phyloP scores from a whole-genome alignment of 2,888 invertebrate species.

The Allacma fusca region DNA sequence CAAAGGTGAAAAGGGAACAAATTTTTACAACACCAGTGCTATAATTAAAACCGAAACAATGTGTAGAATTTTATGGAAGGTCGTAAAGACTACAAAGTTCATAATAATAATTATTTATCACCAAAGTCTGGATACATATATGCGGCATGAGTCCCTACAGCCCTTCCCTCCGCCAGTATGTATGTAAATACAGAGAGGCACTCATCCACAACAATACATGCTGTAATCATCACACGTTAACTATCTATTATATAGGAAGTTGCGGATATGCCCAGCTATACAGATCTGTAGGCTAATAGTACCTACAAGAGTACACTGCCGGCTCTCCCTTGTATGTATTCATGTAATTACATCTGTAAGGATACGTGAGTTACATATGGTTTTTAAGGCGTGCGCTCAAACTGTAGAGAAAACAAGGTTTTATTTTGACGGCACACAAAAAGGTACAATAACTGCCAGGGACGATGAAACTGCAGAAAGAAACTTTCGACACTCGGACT shows the following conservation, averaged over 20 bases:
- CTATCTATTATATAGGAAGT: background rate
- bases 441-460: constrained; percentile 34
- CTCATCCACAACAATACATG: background rate
- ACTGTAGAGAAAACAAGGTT: constrained; percentile 29
- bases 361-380: background rate
- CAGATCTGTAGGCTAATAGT: too few relatives aligned
- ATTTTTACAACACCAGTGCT: constrained; percentile 17
- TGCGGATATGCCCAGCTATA: background rate
- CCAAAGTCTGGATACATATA: background rate
- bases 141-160: background rate
- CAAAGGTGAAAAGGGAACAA: constrained; percentile 29
- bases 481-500: constrained; percentile 48
- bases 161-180: background rate
- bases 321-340: too few relatives aligned
- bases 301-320: too few relatives aligned
- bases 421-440: constrained; percentile 37
- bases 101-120: constrained; percentile 40
- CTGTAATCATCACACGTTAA: background rate
- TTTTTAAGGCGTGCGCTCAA: background rate
- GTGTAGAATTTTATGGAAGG: constrained; percentile 35
- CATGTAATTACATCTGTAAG: constrained; percentile 3
- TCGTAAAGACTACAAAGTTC: constrained; percentile 37
- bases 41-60: constrained; percentile 42
- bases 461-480: constrained; percentile 41
- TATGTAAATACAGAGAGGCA: background rate